Conservation (phyloP, 2,797 vertebrate species). For the Gymnothorax javanicus region DNA sequence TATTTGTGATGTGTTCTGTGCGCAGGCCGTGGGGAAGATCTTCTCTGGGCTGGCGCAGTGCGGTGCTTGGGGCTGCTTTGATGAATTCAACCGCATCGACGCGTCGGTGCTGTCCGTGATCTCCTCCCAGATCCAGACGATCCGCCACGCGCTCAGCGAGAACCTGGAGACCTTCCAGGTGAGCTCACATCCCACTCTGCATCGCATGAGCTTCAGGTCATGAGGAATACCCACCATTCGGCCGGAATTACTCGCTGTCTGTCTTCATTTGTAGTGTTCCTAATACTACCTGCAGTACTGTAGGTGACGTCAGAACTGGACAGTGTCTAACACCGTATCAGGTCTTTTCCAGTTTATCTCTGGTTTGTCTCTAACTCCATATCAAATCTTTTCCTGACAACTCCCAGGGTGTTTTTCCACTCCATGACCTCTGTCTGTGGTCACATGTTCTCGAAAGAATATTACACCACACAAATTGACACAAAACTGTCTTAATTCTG, state of each 20-base stretch:
- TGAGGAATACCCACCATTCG: too few species aligned
- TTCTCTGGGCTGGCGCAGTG: conserved; percentile 94
- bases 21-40: conserved; percentile 93
- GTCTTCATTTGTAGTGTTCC: too few species aligned
- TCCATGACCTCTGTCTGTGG: too few species aligned
- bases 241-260: too few species aligned
- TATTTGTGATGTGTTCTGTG: neutral
- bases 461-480: neutral
- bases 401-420: too few species aligned
- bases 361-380: too few species aligned
- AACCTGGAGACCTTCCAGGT: conserved; percentile 86
- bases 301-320: too few species aligned
- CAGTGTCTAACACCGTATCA: too few species aligned
- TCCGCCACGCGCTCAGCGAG: conserved; percentile 89
- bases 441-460: neutral
- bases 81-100: conserved; percentile 96
- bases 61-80: conserved; percentile 97
- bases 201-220: too few species aligned
- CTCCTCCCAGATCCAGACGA: conserved; percentile 95
- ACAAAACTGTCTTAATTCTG: neutral
- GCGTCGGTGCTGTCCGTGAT: conserved; percentile 97
- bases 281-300: too few species aligned
- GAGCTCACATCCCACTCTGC: conserved; percentile 42
- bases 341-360: too few species aligned
- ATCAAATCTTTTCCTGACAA: too few species aligned